Base-by-base conservation (phyloP, 2,797 vertebrate species). In the Hyperoplus lanceolatus region DNA sequence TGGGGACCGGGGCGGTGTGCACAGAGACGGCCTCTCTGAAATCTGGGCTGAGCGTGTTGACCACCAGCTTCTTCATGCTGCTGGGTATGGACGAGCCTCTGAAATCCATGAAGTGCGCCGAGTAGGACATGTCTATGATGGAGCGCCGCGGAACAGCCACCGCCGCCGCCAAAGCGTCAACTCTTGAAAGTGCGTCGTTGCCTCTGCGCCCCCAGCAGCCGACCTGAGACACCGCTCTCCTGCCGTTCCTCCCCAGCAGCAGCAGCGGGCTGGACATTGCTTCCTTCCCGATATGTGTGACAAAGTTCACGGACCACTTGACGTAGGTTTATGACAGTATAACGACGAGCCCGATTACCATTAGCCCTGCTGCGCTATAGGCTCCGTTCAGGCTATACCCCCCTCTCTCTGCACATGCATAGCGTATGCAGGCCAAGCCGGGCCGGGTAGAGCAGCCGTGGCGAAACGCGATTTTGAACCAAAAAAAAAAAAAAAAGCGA, bases 71-170 rank as follows among this genome's bases (percentile, higher is more conserved):
- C 85, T 95, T 96, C 97, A 97, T 97, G 80, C 87, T 79, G 91
- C 92, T 94, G 88, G 97, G 95, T 91, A 98, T 97, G 80, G 96
- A 95, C 49, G 97, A 97, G 81, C 96, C 96, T 82, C 95, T 93
- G 82, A 97, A 97, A 95, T 98, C 97, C 97, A 98, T 96, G 94
- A 98, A 98, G 95, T 97, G 97, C 77, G 96, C 92, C 1, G 96
- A 96, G 93, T 97, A 98, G 81, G 97, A 99, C 96, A 96, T 90
- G 83, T 97, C 97, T 93, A 98, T 89, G 92, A 97, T 96, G 91
- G 86, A 87, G 79, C 97, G 96, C 74, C 90, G 92, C 56, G 86
- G 29, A 29, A 29, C 61, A 13, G 77, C 58, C 68, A 29, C 29
- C 29, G 3, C 29, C 29, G 29, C 29, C 29, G 29, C 29, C 29